A percentile compares a stretch with the other conserved stretches of the same genome.
Conservation (phyloP, 2,113 vertebrate genomes). For the Ondatra zibethicus region DNA sequence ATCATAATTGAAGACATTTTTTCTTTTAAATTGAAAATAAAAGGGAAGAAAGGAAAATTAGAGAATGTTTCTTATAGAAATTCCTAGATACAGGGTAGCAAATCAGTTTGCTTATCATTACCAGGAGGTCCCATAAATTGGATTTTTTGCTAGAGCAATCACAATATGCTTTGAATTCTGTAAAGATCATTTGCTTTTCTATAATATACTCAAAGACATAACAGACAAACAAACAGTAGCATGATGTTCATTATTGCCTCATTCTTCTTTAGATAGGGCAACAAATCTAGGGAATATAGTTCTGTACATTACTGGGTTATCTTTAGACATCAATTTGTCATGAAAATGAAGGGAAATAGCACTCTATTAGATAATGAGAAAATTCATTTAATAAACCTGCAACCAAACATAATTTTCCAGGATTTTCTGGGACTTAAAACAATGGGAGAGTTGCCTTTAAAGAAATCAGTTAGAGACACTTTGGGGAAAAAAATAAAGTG, state of each 20-base stretch:
- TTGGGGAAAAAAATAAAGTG: background rate
- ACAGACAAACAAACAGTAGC: background rate
- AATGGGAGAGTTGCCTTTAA: background rate
- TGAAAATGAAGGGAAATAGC: background rate
- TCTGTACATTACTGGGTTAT: background rate
- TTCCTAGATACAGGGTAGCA: background rate
- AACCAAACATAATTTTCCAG: background rate
- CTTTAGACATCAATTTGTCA: background rate
- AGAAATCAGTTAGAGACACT: background rate
- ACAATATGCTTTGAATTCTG: background rate
- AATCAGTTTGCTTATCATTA: background rate
- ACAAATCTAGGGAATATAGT: conserved; percentile 21
- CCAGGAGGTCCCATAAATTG: background rate
- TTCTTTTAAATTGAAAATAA: conserved; percentile 53
- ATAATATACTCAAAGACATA: background rate
- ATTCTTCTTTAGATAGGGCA: conserved; percentile 13
- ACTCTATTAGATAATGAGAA: conserved; percentile 2
- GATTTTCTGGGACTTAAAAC: conserved; percentile 22
- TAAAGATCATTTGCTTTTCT: background rate
- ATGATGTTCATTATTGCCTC: background rate
- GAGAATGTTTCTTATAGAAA: background rate
- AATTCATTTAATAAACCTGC: conserved; percentile 42
- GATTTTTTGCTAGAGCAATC: conserved; percentile 32
- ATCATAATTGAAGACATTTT: conserved; percentile 41
- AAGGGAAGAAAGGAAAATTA: background rate